Evolutionary conservation across 2,888 invertebrate genomes (phyloP), one percentile per base, ranked within the genome.

Genomic region (Dolichopus griseipennis): DNA sequence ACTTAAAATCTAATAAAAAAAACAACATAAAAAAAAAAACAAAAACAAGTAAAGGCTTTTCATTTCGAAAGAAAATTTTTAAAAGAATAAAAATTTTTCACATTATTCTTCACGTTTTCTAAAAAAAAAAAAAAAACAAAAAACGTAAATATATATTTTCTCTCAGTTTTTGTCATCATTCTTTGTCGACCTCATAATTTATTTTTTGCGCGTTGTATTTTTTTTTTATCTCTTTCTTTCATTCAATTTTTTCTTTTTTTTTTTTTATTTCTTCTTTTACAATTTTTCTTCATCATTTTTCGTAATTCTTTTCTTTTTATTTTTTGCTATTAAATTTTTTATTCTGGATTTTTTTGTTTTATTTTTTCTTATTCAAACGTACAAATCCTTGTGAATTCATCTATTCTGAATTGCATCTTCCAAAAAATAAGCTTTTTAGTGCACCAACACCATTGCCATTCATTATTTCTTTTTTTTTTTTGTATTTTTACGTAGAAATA

Each of bases 111-210:
- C 52, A 52, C 52, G 52, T 52, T 52, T 52, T 52, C 18, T 15
- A 52, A 52, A n/a, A n/a, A n/a, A n/a, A n/a, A n/a, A n/a, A n/a
- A n/a, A n/a, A n/a, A n/a, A n/a, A n/a, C n/a, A n/a, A n/a, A n/a
- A n/a, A 52, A 18, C 52, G 52, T 52, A 52, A 52, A 52, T 52
- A n/a, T 52, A n/a, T 52, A 52, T 52, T 52, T 52, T 52, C 52
- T 4, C 27, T 52, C 15, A 52, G 52, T 52, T 52, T 52, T 52
- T 52, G 52, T 52, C 52, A 52, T 52, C 52, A 52, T 52, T 52
- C 52, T 52, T 52, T n/a, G 52, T 52, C 52, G 52, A 52, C 52
- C 52, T 52, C 52, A 52, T 52, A 52, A 52, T 52, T 52, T 52
- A 52, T 52, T 52, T 52, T 52, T 52, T 52, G 52, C 52, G 52